Percentiles rank a stretch among this genome's conserved stretches.
Evolutionary conservation across 2,113 vertebrate species (phyloP).

Genomic region (Cairina moschata): DNA sequence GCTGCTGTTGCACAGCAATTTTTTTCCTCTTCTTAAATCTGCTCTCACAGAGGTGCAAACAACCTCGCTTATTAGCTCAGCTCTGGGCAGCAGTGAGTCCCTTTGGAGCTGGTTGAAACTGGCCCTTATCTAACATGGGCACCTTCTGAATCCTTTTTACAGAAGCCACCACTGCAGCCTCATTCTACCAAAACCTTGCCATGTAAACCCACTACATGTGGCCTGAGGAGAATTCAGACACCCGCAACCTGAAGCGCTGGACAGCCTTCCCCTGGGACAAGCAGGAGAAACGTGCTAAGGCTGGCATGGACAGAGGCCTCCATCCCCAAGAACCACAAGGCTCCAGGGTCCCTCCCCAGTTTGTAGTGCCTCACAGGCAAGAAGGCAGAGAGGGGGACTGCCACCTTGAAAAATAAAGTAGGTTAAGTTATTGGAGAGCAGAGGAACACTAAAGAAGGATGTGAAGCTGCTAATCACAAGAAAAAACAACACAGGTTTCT

Average conservation of each 20-base stretch:
- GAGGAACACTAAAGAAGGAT: not conserved
- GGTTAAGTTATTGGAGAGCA: not conserved
- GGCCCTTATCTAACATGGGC: no score
- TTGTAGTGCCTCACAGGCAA: not conserved
- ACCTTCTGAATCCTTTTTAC: no score
- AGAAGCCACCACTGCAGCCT: no score
- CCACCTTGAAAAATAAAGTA: not conserved
- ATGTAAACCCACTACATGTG: no score
- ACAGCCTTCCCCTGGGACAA: not conserved
- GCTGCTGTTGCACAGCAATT: no score
- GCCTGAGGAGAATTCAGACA: no score
- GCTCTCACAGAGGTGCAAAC: no score
- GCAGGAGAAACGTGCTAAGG: not conserved
- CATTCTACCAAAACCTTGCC: no score
- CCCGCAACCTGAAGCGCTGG: not conserved
- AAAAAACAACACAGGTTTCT: not conserved
- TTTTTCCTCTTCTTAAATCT: no score
- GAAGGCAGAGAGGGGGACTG: not conserved
- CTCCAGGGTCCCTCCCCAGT: not conserved
- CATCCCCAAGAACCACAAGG: not conserved
- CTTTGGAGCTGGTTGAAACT: no score
- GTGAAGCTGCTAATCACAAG: not conserved
- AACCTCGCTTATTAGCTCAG: no score
- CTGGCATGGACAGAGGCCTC: rapidly evolving
- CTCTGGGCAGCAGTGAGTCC: no score